These are phyloP conservation scores for Philereme transversata DNA, from an alignment of 2,888 invertebrate species.

Conservation along the genomic window DNA sequence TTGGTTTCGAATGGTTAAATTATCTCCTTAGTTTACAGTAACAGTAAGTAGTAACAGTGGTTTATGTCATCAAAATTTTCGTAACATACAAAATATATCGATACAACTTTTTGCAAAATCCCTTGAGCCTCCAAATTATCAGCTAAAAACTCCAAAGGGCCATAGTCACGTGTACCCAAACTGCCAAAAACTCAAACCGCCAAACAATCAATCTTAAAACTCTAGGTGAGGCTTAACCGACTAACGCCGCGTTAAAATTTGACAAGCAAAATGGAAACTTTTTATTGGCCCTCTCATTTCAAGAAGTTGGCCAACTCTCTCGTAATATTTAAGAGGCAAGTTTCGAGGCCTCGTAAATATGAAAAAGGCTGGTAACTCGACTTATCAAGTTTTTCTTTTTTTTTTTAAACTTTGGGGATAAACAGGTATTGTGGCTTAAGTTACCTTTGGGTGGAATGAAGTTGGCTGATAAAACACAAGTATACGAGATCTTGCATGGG, in stretches of 20 bases:
- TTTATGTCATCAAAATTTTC: no score
- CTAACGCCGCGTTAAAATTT: slow-evolving; percentile 45
- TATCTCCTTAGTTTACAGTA: no score
- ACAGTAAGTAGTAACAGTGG: no score
- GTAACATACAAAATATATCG: neutral
- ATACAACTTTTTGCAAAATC: slow-evolving; percentile 1
- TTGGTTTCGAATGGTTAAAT: no score
- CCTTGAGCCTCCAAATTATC: no score
- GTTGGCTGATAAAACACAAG: slow-evolving; percentile 35
- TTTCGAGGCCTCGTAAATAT: slow-evolving; percentile 47
- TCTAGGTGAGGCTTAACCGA: slow-evolving; percentile 31
- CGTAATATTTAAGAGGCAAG: slow-evolving; percentile 61
- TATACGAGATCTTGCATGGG: slow-evolving; percentile 13
- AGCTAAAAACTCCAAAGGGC: neutral
- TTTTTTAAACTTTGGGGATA: slow-evolving; percentile 43
- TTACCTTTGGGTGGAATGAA: slow-evolving; percentile 39
- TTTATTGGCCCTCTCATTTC: slow-evolving; percentile 56
- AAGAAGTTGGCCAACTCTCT: slow-evolving; percentile 34
- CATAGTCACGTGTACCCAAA: slow-evolving; percentile 10
- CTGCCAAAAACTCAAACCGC: slow-evolving; percentile 17
- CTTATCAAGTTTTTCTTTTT: slow-evolving; percentile 34
- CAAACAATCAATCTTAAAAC: slow-evolving; percentile 40
- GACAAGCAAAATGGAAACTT: slow-evolving; percentile 61
- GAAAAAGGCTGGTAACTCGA: slow-evolving; percentile 44
- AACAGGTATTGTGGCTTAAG: slow-evolving; percentile 51